Evolutionary conservation across 1,140 invertebrate species (phyloP), one percentile per base, ranked within the genome.

Genomic region (Proales similis): DNA sequence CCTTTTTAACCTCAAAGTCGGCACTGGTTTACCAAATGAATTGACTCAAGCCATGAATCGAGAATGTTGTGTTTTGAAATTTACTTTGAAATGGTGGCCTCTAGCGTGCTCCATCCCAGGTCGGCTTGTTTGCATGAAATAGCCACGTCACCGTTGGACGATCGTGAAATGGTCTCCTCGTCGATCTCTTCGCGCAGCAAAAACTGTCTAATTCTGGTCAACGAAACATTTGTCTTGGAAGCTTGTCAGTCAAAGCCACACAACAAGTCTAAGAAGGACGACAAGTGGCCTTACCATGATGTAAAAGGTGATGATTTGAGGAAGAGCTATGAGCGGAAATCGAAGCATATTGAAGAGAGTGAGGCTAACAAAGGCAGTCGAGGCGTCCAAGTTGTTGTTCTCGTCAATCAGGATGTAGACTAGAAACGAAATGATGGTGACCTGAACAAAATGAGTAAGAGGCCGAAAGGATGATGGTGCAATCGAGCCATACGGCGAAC

Each of bases 281-380:
- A 32, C 27, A 32, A 4, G 30, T 30, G 20, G 11, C 12, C 14
- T 38, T 39, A 57, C 57, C 38, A 46, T 42, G n/a, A 62, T 47
- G 4, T 47, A 14, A 27, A 45, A 46, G 17, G 73, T 72, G 63
- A 82, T 77, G 26, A 82, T 68, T 68, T 79, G 76, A 3, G 81
- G 80, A 46, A 83, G 69, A 68, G 81, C 77, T 20, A 72, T 70
- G 49, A 84, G 79, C 67, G 93, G 90, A 76, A 94, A 92, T 70
- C 91, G 83, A 67, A 98, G 83, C 68, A 96, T 90, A 79, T 97
- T 96, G 81, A 99, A 97, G 69, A 97, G 83, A 72, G 92, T 87
- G 67, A 98, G 81, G 66, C 92, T 90, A 65, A 97, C 92, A 80
- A 98, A 98, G 66, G 81, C 81, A 26, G 75, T 61, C 66, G 81